Evolutionary conservation across 2,113 vertebrate genomes (phyloP).

Genomic region (Myotis davidii): DNA sequence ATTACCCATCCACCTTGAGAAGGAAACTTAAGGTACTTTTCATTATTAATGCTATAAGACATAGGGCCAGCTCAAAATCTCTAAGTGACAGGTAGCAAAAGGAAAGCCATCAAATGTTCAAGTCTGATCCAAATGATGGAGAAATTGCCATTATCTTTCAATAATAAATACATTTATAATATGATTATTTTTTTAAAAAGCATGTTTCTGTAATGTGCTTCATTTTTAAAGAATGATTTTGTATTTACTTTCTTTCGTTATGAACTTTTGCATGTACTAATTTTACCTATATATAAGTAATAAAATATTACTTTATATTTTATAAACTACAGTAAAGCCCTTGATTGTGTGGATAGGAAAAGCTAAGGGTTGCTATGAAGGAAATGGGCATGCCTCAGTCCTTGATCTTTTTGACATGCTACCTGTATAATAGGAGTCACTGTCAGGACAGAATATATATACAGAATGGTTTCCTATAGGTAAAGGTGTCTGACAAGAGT

Average conservation of each 20-base stretch:
- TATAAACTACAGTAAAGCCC: not conserved
- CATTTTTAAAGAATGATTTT: not conserved
- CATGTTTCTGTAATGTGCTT: not conserved
- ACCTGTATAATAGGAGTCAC: not conserved
- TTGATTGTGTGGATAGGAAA: not conserved
- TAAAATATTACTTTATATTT: not conserved
- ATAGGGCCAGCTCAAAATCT: slow-evolving; percentile 65
- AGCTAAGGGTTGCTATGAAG: not conserved
- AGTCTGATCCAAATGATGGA: not conserved
- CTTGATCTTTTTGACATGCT: not conserved
- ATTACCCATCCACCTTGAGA: slow-evolving; percentile 61
- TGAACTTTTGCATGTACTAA: not conserved
- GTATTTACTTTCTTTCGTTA: not conserved
- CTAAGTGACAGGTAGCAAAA: slow-evolving; percentile 59
- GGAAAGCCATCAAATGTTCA: slow-evolving; percentile 68
- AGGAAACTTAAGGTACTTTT: slow-evolving; percentile 58
- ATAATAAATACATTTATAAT: not conserved
- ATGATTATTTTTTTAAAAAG: not conserved
- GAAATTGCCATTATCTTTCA: not conserved
- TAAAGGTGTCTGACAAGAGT: not conserved
- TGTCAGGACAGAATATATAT: not conserved
- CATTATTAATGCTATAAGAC: slow-evolving; percentile 56
- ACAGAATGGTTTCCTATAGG: not conserved
- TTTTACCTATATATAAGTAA: not conserved
- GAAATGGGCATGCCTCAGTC: not conserved